These are phyloP conservation scores for Miltochrista miniata DNA, from an alignment of 2,888 invertebrate genomes.

Conservation along the genomic window DNA sequence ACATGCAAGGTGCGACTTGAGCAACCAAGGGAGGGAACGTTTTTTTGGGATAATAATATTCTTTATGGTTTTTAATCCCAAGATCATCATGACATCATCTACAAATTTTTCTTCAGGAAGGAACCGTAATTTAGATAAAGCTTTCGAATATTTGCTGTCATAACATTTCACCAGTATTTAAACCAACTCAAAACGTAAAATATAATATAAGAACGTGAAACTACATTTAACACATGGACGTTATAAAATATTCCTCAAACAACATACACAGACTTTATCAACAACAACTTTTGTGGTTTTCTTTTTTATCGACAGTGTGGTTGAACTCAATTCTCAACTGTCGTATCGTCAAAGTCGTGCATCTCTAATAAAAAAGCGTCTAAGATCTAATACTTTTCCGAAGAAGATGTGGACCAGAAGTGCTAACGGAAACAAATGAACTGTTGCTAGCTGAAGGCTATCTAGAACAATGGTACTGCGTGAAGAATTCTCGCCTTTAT, in stretches of 20 bases:
- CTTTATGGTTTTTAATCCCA: too few species aligned
- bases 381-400: slow-evolving; percentile 70
- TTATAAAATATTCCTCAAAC: slow-evolving; percentile 48
- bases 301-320: slow-evolving; percentile 44
- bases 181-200: slow-evolving; percentile 47
- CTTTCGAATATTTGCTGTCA: too few species aligned
- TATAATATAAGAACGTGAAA: slow-evolving; percentile 47
- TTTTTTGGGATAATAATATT: too few species aligned
- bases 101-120: too few species aligned
- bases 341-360: slow-evolving; percentile 54
- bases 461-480: slow-evolving; percentile 43
- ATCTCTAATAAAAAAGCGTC: slow-evolving; percentile 65
- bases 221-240: slow-evolving; percentile 51
- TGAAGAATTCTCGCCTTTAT: slow-evolving; percentile 41
- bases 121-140: too few species aligned
- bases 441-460: slow-evolving; percentile 69
- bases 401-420: slow-evolving; percentile 66
- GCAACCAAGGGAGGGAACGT: too few species aligned
- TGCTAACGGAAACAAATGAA: slow-evolving; percentile 79
- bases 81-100: too few species aligned
- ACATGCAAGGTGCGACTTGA: too few species aligned
- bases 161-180: too few species aligned
- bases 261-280: slow-evolving; percentile 25
- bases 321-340: slow-evolving; percentile 41
- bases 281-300: slow-evolving; percentile 43